Base-by-base conservation (phyloP, 2,113 vertebrate species). In the Puntigrus tetrazona region DNA sequence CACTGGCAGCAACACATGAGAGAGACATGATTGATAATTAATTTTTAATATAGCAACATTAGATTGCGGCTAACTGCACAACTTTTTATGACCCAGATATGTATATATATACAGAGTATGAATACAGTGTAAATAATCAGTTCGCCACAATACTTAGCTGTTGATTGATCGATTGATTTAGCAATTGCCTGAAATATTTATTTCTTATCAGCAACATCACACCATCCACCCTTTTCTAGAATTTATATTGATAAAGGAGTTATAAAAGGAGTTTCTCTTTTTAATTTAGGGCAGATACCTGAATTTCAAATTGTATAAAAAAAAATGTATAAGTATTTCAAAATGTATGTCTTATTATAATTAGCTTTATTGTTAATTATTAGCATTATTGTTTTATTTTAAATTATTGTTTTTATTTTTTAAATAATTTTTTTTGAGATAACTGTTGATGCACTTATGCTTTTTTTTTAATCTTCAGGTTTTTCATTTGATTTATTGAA, bases 401-500 rank as follows among this genome's bases (percentile, higher is more conserved):
- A 8, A 41, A 41, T 41, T 41, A 41, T n/a, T n/a, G n/a, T 7
- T 41, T 3, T 41, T 41, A 41, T 41, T 41, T 41, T 41, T 41
- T 6, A 8, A 6, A 41, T 41, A 3, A 41, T 41, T 41, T 41
- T n/a, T n/a, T n/a, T n/a, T n/a, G n/a, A n/a, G n/a, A n/a, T n/a
- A n/a, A n/a, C n/a, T n/a, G n/a, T n/a, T n/a, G n/a, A n/a, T n/a
- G n/a, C n/a, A n/a, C n/a, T 45, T 73, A 41, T 41, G 22, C 36
- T 73, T 70, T 72, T 73, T 70, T 72, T 14, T 45, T 29, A 31
- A 50, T 29, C 43, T 50, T 75, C 43, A 75, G 45, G 50, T 55
- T 45, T 74, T 27, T 74, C 13, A 27, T 74, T 25, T 36, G 34
- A n/a, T 59, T 27, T 78, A 41, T 41, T 59, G 31, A 41, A 20